A percentile compares a stretch with the other conserved stretches of the same genome.
Evolutionary conservation across 2,113 vertebrate genomes (phyloP).

Genomic region (Vidua chalybeata): DNA sequence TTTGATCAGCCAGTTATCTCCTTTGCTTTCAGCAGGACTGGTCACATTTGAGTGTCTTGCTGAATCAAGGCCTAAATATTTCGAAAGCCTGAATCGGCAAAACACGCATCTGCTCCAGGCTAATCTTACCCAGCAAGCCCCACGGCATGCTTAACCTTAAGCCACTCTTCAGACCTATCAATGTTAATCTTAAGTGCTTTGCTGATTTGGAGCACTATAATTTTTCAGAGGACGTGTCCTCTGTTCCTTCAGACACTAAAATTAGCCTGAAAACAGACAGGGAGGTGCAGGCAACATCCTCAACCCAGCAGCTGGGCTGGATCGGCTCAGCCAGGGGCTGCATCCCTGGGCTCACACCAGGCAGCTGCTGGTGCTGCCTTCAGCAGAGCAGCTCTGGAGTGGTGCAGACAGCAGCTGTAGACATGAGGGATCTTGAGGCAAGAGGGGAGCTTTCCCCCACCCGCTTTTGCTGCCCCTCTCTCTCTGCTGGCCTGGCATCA

Average conservation of each 20-base stretch:
- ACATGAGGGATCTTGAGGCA: background rate
- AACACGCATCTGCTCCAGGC: background rate
- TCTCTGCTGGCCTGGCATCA: background rate
- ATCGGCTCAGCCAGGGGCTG: background rate
- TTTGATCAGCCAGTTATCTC: background rate
- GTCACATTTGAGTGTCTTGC: background rate
- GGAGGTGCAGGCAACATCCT: background rate
- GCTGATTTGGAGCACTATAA: background rate
- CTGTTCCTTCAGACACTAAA: background rate
- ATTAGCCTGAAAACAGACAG: background rate
- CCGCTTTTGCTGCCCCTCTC: fast-evolving
- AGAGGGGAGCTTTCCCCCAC: fast-evolving
- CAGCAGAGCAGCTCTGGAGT: background rate
- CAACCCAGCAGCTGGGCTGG: fast-evolving
- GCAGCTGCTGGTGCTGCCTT: background rate
- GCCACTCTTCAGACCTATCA: constrained; percentile 15
- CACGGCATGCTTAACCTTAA: background rate
- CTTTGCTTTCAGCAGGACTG: background rate
- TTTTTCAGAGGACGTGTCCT: background rate
- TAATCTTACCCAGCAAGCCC: constrained; percentile 5
- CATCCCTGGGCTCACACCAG: background rate
- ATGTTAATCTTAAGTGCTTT: constrained; percentile 9
- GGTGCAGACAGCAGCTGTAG: background rate
- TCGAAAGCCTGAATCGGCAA: constrained; percentile 35
- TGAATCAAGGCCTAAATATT: constrained; percentile 1